A percentile compares a stretch with the other conserved stretches of the same genome.
These are phyloP conservation scores for Carassius auratus DNA, from an alignment of 2,113 vertebrate genomes.

Conservation along the genomic window DNA sequence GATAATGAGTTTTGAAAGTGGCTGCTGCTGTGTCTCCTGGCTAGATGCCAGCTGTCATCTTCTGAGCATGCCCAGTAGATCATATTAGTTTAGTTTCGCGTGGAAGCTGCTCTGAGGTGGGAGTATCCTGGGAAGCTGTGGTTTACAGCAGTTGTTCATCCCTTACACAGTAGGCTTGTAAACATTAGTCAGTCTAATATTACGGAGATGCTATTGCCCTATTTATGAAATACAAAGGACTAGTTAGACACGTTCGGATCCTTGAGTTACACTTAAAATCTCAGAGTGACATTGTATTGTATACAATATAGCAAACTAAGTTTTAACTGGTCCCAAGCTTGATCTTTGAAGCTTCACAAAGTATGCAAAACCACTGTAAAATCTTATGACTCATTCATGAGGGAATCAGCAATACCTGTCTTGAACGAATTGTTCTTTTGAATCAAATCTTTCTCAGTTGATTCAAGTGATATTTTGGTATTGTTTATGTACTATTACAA, in stretches of 20 bases:
- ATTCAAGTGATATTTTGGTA: no score
- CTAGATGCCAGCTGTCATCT: slow-evolving; percentile 25
- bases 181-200: background rate
- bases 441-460: background rate
- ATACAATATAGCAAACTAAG: no score
- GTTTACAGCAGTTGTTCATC: background rate
- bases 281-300: background rate
- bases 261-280: background rate
- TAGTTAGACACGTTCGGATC: background rate
- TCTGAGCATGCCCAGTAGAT: slow-evolving; percentile 15
- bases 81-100: slow-evolving; percentile 23
- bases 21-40: slow-evolving; percentile 14
- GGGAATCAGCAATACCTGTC: background rate
- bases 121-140: background rate
- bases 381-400: background rate
- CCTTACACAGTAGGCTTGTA: background rate
- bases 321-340: no score
- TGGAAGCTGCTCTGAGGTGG: slow-evolving; percentile 4
- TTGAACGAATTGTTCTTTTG: background rate
- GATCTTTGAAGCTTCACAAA: background rate
- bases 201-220: background rate
- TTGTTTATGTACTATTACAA: no score
- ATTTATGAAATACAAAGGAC: background rate
- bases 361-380: slow-evolving; percentile 9
- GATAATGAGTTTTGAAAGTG: slow-evolving; percentile 41